Evolutionary conservation across 2,888 invertebrate species (phyloP).

Genomic region (Pediacus dermestoides): DNA sequence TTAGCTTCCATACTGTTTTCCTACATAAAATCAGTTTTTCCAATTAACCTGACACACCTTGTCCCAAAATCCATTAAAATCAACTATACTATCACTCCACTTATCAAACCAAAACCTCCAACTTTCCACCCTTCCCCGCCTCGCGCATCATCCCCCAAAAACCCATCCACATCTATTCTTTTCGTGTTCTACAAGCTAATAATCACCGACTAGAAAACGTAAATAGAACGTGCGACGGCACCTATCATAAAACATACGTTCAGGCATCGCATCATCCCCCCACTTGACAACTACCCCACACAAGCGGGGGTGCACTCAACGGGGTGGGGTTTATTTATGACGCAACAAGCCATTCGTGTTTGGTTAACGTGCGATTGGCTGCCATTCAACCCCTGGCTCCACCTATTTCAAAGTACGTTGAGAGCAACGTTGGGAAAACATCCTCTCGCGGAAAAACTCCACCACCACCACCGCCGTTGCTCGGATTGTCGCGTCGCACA

Average conservation of each 20-base stretch:
- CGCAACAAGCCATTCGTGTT: conserved; percentile 41
- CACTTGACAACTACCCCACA: conserved; percentile 19
- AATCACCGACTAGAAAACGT: conserved; percentile 24
- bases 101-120: conserved; percentile 15
- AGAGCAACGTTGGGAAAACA: conserved; percentile 35
- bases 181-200: conserved; percentile 23
- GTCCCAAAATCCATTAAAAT: too few relatives aligned
- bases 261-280: conserved; percentile 13
- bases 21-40: too few relatives aligned
- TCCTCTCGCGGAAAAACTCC: conserved; percentile 41
- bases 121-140: conserved; percentile 2
- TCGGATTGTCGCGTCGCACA: too few relatives aligned
- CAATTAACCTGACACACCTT: too few relatives aligned
- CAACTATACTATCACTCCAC: too few relatives aligned
- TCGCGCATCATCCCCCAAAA: conserved; percentile 8
- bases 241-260: conserved; percentile 30
- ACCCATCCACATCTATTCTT: conserved; percentile 10
- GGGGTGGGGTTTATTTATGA: conserved; percentile 43
- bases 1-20: too few relatives aligned
- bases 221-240: conserved; percentile 25
- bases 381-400: conserved; percentile 39
- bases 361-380: conserved; percentile 41
- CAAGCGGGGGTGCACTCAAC: conserved; percentile 12
- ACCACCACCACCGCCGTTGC: too few relatives aligned
- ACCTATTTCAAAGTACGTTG: conserved; percentile 29